Evolutionary conservation across 2,113 vertebrate genomes (phyloP), one percentile per base, ranked within the genome.

Genomic region (Notiomystis cincta): DNA sequence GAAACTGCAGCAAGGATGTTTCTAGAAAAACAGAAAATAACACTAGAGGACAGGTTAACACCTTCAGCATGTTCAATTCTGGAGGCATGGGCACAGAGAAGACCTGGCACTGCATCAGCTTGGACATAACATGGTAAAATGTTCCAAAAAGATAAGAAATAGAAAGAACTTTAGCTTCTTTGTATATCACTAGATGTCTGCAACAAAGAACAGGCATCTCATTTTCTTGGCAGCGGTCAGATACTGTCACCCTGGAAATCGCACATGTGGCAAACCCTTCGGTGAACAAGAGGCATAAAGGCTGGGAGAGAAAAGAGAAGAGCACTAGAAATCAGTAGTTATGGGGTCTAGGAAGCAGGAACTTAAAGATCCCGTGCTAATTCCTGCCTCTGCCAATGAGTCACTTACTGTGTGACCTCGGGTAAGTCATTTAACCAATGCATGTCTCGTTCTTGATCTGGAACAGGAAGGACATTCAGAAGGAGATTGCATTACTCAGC

Each of bases 391-490:
- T 94, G 70, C 50, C 80, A 54, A 7, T 79, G 88, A 94, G 56
- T 95, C 85, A 95, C n/a, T 88, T 23, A 2, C 57, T 65, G 0
- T 27, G 38, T 83, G 78, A 76, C 78, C 27, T 1, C 1, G 5
- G 18, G 37, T 42, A 92, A 69, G 61, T 88, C 51, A 65, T 51
- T 79, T 56, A 82, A 79, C 72, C 83, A 54, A 53, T n/a, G 17
- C 38, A 10, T n/a, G 86, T 33, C 60, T 92, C 57, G 31, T 81
- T 87, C 70, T 44, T 64, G 80, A 65, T 89, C 82, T 61, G n/a
- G 56, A 94, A 67, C 81, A 94, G 93, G 94, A 94, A 93, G 81
- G 79, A 56, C 90, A 61, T 62, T 82, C 16, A 18, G 38, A 87
- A 71, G 44, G 57, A 51, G 86, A 30, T 56, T 75, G 81, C 64